phyloP scores from a whole-genome alignment of 2,797 vertebrate genomes.

The Pteropus rufus region DNA sequence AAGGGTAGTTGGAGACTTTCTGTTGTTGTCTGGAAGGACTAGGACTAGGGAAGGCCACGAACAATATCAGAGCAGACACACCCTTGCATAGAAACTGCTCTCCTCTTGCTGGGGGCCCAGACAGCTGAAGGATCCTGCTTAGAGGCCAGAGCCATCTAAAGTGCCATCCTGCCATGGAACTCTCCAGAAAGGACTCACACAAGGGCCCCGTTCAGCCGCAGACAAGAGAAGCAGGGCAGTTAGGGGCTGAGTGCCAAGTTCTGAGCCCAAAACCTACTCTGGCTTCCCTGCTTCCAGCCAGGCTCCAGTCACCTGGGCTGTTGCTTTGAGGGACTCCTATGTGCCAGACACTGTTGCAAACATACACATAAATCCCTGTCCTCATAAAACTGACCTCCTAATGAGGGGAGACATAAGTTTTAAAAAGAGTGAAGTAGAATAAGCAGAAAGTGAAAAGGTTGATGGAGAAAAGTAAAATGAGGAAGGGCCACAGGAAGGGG shows the following conservation, averaged over 20 bases:
- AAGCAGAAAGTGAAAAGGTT: not conserved
- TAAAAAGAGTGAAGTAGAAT: not conserved
- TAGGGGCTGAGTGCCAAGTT: not conserved
- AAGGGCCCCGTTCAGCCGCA: not conserved
- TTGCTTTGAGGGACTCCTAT: not conserved
- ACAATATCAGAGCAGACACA: conserved; percentile 13
- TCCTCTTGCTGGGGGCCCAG: not conserved
- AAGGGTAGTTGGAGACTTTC: conserved; percentile 21
- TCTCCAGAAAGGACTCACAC: not conserved
- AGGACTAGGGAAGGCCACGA: not conserved
- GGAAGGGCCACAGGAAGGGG: not conserved
- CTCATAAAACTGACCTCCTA: not conserved
- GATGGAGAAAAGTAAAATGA: not conserved
- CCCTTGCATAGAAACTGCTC: not conserved
- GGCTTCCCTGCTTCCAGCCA: not conserved
- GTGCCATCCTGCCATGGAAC: not conserved
- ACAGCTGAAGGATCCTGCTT: not conserved
- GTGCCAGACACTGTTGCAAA: not conserved
- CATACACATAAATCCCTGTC: not conserved
- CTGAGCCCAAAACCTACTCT: not conserved
- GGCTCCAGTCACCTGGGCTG: not conserved
- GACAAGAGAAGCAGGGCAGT: not conserved
- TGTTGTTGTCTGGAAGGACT: conserved; percentile 28
- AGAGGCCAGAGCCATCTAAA: not conserved
- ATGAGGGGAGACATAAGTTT: not conserved